phyloP scores from a whole-genome alignment of 2,888 invertebrate genomes.

The Coenonympha arcania region DNA sequence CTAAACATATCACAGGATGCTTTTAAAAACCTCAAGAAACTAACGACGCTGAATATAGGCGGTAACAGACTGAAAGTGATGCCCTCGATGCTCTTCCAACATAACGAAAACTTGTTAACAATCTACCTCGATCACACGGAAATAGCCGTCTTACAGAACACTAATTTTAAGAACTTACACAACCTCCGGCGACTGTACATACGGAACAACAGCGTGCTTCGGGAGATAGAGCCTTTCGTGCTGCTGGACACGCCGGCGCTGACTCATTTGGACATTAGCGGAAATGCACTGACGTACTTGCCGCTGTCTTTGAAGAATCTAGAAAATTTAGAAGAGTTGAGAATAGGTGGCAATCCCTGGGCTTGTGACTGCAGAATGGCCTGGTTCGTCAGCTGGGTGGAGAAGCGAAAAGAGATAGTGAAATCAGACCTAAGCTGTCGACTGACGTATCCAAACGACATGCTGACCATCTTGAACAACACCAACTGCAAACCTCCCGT shows the following conservation, averaged over 20 bases:
- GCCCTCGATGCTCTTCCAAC: conserved; percentile 76
- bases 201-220: conserved; percentile 75
- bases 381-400: conserved; percentile 78
- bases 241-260: conserved; percentile 77
- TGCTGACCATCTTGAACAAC: conserved; percentile 79
- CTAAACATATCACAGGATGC: conserved; percentile 74
- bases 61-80: conserved; percentile 75
- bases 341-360: conserved; percentile 84
- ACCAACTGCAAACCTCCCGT: conserved; percentile 81
- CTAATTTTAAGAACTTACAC: conserved; percentile 77
- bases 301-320: conserved; percentile 80
- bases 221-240: conserved; percentile 76
- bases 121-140: conserved; percentile 79
- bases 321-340: conserved; percentile 75
- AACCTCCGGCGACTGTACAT: conserved; percentile 75
- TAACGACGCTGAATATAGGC: conserved; percentile 75
- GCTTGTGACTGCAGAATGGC: conserved; percentile 89
- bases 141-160: conserved; percentile 77
- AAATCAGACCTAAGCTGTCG: conserved; percentile 79
- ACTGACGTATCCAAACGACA: conserved; percentile 78
- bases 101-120: conserved; percentile 75
- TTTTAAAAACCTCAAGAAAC: conserved; percentile 73
- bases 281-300: conserved; percentile 80
- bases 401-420: conserved; percentile 62
- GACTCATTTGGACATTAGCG: conserved; percentile 78